Conservation (phyloP, 2,888 invertebrate species). For the Drosophila tripunctata region DNA sequence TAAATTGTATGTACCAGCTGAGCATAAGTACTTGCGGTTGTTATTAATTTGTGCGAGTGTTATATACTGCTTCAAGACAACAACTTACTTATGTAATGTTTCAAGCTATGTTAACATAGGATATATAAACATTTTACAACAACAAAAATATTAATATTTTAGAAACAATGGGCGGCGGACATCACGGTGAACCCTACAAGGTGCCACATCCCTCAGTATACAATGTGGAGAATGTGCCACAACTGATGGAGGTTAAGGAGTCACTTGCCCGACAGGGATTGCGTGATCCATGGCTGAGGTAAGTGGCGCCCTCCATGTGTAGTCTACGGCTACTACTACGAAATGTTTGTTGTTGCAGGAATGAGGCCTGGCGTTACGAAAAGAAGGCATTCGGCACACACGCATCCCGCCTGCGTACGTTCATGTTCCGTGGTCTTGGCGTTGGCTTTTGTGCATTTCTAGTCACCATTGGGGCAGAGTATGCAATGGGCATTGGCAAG, state of each 20-base stretch:
- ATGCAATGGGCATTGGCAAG: constrained; percentile 82
- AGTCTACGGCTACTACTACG: background rate
- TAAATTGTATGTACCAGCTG: background rate
- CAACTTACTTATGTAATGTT: constrained; percentile 65
- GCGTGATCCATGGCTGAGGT: constrained; percentile 95
- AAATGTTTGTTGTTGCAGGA: constrained; percentile 85
- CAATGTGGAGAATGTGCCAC: constrained; percentile 89
- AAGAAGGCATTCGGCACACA: constrained; percentile 86
- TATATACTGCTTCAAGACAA: background rate
- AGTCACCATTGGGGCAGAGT: constrained; percentile 85
- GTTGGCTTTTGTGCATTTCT: constrained; percentile 87
- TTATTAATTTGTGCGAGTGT: background rate
- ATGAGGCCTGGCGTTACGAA: constrained; percentile 93
- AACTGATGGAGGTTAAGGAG: constrained; percentile 87
- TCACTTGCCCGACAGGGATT: constrained; percentile 89
- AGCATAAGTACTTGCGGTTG: background rate
- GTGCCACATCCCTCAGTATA: constrained; percentile 90
- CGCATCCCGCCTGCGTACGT: constrained; percentile 82
- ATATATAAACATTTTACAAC: constrained; percentile 2
- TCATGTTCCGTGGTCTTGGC: constrained; percentile 88
- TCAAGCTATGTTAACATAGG: constrained; percentile 38
- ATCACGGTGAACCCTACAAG: constrained; percentile 86
- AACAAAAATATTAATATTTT: constrained; percentile 8
- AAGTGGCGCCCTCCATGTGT: too few species aligned
- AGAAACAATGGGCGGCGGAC: constrained; percentile 86